Percentiles rank a stretch among this genome's conserved stretches.
These are phyloP conservation scores for Drosophila miranda DNA, from an alignment of 1,140 invertebrate genomes.

Conservation along the genomic window DNA sequence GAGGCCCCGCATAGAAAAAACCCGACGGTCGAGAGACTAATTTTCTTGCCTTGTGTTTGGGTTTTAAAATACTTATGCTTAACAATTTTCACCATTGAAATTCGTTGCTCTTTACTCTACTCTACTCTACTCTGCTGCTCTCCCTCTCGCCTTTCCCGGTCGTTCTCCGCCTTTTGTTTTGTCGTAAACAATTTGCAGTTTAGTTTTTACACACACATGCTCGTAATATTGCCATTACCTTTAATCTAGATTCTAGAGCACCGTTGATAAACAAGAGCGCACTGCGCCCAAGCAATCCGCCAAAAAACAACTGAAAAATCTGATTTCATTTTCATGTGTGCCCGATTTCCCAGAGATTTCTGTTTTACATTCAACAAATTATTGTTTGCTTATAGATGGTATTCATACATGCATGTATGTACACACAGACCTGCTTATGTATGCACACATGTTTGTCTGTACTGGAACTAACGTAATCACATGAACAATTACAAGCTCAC, in stretches of 20 bases:
- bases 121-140: slow-evolving; percentile 6
- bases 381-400: slow-evolving; percentile 41
- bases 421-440: slow-evolving; percentile 24
- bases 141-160: slow-evolving; percentile 30
- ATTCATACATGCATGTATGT: slow-evolving; percentile 2
- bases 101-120: slow-evolving; percentile 25
- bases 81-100: slow-evolving; percentile 59
- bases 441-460: slow-evolving; percentile 20
- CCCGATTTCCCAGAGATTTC: slow-evolving; percentile 34
- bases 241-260: slow-evolving; percentile 65
- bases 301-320: slow-evolving; percentile 24
- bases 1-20: slow-evolving; percentile 34
- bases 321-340: slow-evolving; percentile 50
- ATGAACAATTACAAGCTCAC: slow-evolving; percentile 56
- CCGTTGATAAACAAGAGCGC: slow-evolving; percentile 50
- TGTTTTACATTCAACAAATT: slow-evolving; percentile 45
- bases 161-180: slow-evolving; percentile 20
- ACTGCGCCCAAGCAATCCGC: slow-evolving; percentile 16
- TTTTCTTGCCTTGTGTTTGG: slow-evolving; percentile 43
- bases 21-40: slow-evolving; percentile 34
- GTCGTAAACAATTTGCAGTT: slow-evolving; percentile 68
- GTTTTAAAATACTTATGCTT: slow-evolving; percentile 65
- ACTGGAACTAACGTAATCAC: slow-evolving; percentile 60
- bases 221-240: slow-evolving; percentile 34
- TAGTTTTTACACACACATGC: slow-evolving; percentile 55